Evolutionary conservation across 2,888 invertebrate genomes (phyloP).

Genomic region (Sepiola atlantica): DNA sequence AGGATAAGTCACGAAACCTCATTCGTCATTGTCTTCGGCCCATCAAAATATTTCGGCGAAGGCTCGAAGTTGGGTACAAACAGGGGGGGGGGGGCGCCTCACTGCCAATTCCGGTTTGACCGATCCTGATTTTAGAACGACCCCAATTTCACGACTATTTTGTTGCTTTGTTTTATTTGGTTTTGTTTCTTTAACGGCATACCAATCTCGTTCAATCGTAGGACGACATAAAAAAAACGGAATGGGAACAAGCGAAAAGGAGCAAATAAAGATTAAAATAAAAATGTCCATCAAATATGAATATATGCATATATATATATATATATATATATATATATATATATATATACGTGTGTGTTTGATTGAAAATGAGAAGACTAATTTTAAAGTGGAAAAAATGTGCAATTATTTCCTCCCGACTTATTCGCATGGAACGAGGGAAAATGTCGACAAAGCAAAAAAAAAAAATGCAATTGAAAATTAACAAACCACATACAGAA

Average conservation of each 20-base stretch:
- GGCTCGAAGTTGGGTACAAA: background rate
- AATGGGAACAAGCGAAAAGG: background rate
- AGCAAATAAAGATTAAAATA: background rate
- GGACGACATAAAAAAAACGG: background rate
- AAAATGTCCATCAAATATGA: too few species aligned
- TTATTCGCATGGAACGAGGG: background rate
- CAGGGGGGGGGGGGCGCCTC: background rate
- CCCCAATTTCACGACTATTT: background rate
- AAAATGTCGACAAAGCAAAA: background rate
- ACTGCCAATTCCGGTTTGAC: background rate
- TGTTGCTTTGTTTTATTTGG: background rate
- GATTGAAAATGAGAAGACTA: background rate
- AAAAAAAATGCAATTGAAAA: too few species aligned
- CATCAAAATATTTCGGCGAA: background rate
- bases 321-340: background rate
- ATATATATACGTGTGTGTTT: background rate
- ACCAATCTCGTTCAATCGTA: background rate
- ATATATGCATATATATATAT: background rate
- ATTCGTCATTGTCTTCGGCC: background rate
- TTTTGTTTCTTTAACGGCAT: background rate
- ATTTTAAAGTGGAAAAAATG: background rate
- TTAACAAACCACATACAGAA: too few species aligned
- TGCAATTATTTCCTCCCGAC: background rate
- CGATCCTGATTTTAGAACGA: conserved; percentile 6
- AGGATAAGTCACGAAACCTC: background rate